These are phyloP conservation scores for Chunga burmeisteri DNA, from an alignment of 2,113 vertebrate species.

Conservation along the genomic window DNA sequence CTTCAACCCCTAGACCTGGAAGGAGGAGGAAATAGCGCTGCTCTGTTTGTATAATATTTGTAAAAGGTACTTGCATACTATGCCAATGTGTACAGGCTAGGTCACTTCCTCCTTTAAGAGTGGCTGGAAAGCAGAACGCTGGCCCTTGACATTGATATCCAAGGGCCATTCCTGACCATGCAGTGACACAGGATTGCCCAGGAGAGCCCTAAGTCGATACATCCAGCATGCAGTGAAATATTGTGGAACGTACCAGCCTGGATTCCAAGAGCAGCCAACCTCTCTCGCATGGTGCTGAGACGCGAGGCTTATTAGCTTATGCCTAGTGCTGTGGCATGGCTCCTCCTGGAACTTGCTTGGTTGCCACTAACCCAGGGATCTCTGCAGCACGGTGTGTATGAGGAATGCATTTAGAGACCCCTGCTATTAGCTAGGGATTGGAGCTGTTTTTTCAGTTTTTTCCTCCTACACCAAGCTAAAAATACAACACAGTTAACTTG, in stretches of 20 bases:
- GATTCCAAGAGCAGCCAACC: neutral
- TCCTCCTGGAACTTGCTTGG: neutral
- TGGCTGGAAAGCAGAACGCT: neutral
- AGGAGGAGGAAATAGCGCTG: slow-evolving; percentile 26
- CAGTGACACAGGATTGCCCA: neutral
- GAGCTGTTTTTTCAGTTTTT: slow-evolving; percentile 40
- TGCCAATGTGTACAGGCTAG: neutral
- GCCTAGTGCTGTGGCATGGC: neutral
- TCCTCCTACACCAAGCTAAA: slow-evolving; percentile 54
- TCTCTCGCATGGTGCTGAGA: neutral
- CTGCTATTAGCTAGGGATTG: slow-evolving; percentile 8
- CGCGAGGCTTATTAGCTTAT: neutral
- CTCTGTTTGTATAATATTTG: neutral
- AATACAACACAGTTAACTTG: slow-evolving; percentile 49
- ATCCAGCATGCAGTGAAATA: neutral
- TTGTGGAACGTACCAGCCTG: neutral
- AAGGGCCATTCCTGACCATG: neutral
- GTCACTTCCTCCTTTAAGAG: neutral
- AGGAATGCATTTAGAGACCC: slow-evolving; percentile 10
- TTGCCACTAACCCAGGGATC: neutral
- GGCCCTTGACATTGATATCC: neutral
- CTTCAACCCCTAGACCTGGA: neutral
- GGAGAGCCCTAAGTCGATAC: neutral
- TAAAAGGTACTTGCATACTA: neutral
- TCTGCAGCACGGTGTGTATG: neutral